These are phyloP conservation scores for Phania funesta DNA, from an alignment of 2,888 invertebrate species.

Conservation along the genomic window DNA sequence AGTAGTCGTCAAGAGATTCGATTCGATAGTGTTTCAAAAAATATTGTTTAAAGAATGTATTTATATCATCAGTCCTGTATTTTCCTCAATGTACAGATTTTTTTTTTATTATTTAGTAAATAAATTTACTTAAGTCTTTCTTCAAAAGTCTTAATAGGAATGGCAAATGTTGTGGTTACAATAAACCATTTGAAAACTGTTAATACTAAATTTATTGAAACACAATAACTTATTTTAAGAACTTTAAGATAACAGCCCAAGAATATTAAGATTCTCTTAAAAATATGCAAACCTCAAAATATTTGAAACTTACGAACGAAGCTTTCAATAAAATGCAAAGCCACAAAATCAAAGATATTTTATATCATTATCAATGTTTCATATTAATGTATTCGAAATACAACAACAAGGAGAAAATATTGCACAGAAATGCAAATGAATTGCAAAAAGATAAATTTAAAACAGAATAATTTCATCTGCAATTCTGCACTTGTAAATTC, in stretches of 20 bases:
- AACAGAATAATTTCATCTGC: constrained; percentile 49
- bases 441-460: constrained; percentile 45
- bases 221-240: constrained; percentile 34
- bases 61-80: too few species aligned
- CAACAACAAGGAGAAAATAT: constrained; percentile 11
- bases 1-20: too few species aligned
- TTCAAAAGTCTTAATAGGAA: background rate
- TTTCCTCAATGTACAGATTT: too few species aligned
- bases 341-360: constrained; percentile 68
- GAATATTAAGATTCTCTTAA: background rate
- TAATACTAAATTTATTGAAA: constrained; percentile 41
- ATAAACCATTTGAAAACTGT: constrained; percentile 31
- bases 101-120: too few species aligned
- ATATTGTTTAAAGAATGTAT: too few species aligned
- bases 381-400: constrained; percentile 40
- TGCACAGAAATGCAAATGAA: constrained; percentile 55
- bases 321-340: constrained; percentile 55
- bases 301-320: constrained; percentile 49
- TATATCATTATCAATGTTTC: constrained; percentile 55
- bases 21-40: too few species aligned
- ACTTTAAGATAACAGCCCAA: constrained; percentile 28
- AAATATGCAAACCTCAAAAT: constrained; percentile 61
- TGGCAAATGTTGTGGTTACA: constrained; percentile 42
- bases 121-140: background rate
- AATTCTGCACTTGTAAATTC: constrained; percentile 48